phyloP scores from a whole-genome alignment of 2,113 vertebrate species.

The Blennius ocellaris region DNA sequence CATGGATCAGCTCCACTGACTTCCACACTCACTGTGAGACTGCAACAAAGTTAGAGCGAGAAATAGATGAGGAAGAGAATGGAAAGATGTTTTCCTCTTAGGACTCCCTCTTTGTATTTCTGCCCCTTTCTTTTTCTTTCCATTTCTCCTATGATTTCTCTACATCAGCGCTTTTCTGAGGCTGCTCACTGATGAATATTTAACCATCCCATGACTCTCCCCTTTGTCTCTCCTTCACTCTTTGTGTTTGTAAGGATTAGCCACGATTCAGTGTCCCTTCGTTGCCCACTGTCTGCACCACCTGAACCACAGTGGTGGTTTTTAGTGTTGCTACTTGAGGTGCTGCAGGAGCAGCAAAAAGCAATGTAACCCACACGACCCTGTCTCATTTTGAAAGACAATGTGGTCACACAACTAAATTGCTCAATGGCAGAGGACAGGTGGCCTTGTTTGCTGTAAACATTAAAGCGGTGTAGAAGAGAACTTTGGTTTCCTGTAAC shows the following conservation, averaged over 20 bases:
- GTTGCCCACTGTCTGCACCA: slow-evolving; percentile 28
- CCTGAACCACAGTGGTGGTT: slow-evolving; percentile 9
- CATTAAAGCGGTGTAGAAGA: slow-evolving; percentile 2
- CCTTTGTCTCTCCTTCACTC: slow-evolving; percentile 34
- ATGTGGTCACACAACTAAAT: slow-evolving; percentile 15
- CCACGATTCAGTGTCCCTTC: slow-evolving; percentile 41
- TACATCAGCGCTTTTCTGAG: slow-evolving; percentile 55
- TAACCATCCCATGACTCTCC: slow-evolving; percentile 47
- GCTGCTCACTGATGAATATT: slow-evolving; percentile 60
- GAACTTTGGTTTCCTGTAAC: slow-evolving; percentile 6
- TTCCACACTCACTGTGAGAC: slow-evolving; percentile 61
- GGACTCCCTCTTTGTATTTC: slow-evolving; percentile 59
- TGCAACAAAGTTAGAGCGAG: slow-evolving; percentile 56
- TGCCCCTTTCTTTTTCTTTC: slow-evolving; percentile 37
- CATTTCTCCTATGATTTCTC: slow-evolving; percentile 32
- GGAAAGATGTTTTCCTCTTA: slow-evolving; percentile 54
- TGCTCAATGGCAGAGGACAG: neutral
- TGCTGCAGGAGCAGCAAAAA: neutral
- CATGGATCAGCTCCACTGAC: slow-evolving; percentile 59
- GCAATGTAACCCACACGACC: slow-evolving; percentile 11
- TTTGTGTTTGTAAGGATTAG: slow-evolving; percentile 60
- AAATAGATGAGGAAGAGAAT: slow-evolving; percentile 45
- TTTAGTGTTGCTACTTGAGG: neutral
- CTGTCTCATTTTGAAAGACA: slow-evolving; percentile 31
- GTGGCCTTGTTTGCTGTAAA: slow-evolving; percentile 23